phyloP scores from a whole-genome alignment of 2,888 invertebrate species.

The Halictus quadricinctus region DNA sequence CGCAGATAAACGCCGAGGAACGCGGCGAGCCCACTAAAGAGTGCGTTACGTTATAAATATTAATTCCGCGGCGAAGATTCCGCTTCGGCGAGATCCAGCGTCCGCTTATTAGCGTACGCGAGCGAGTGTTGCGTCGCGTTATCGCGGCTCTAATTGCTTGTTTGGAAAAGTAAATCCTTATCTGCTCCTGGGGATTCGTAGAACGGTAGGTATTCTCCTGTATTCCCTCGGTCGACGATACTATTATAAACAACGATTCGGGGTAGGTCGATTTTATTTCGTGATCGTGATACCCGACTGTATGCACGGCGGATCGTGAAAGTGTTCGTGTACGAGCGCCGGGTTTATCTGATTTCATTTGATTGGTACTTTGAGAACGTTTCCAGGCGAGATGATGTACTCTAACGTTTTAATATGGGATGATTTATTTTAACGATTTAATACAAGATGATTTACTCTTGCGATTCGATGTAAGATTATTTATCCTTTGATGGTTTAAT shows the following conservation, averaged over 20 bases:
- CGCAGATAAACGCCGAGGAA: slow-evolving; percentile 41
- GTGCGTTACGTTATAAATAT: slow-evolving; percentile 71
- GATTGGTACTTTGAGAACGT: background rate
- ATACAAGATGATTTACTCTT: background rate
- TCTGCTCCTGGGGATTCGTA: slow-evolving; percentile 18
- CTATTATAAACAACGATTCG: background rate
- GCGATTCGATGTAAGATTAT: background rate
- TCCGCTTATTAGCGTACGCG: slow-evolving; percentile 41
- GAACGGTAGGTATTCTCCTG: background rate
- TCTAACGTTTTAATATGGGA: background rate
- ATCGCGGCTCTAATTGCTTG: slow-evolving; percentile 44
- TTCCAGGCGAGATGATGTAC: background rate
- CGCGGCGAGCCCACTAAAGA: slow-evolving; percentile 52
- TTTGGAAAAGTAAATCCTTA: slow-evolving; percentile 36
- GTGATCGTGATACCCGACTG: background rate
- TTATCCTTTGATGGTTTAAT: slow-evolving; percentile 1
- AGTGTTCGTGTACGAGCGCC: background rate
- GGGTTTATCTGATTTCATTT: background rate
- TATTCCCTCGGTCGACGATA: background rate
- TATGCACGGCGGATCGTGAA: slow-evolving; percentile 8
- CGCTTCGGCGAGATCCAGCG: slow-evolving; percentile 53
- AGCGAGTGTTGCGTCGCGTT: slow-evolving; percentile 32
- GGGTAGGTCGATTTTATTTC: background rate
- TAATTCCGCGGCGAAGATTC: slow-evolving; percentile 57
- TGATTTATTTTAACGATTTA: no score